Evolutionary conservation across 1,140 invertebrate species (phyloP).

Genomic region (Popillia japonica): DNA sequence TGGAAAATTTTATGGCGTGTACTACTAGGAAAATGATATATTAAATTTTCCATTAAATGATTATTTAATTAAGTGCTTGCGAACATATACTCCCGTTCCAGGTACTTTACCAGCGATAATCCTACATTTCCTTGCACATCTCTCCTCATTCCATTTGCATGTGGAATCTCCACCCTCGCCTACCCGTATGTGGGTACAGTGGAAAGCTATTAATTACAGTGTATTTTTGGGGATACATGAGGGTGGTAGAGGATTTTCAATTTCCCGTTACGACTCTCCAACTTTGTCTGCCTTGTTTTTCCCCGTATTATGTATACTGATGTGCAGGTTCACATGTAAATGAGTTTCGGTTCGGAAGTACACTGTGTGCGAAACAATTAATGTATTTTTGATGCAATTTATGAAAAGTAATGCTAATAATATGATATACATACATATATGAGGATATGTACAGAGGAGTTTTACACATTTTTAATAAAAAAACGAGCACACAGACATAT

Average conservation of each 20-base stretch:
- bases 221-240: neutral
- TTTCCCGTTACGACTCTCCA: neutral
- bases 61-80: slow-evolving; percentile 23
- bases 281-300: neutral
- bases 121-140: neutral
- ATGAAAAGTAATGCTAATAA: no score
- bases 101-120: neutral
- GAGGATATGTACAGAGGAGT: no score
- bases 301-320: neutral
- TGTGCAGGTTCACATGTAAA: neutral
- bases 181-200: neutral
- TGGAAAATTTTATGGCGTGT: neutral
- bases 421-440: no score
- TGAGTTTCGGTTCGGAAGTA: no score
- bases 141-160: neutral
- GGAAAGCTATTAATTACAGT: slow-evolving; percentile 21
- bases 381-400: no score
- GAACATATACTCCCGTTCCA: neutral
- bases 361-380: no score
- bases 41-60: neutral
- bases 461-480: no score
- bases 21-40: neutral
- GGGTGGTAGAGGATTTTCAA: neutral
- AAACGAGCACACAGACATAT: no score
- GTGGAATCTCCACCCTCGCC: neutral